Evolutionary conservation across 2,888 invertebrate species (phyloP), one percentile per base, ranked within the genome.

Genomic region (Ptychoptera contaminata): DNA sequence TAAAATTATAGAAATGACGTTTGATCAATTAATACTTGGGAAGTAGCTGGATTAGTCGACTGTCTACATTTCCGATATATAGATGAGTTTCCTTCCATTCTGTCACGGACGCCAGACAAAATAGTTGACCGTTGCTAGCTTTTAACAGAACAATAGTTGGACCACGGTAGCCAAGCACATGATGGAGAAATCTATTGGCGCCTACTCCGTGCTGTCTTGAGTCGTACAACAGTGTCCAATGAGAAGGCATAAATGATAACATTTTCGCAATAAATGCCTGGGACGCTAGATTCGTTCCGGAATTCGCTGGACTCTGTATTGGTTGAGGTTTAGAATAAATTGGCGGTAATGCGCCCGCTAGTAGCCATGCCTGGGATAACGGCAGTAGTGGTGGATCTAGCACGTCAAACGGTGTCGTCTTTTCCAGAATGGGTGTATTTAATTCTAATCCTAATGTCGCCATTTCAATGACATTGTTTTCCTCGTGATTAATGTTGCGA

Each of bases 21-120:
- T 7, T 14, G 14, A 40, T 31, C 9, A 10, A 40, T 23, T 23
- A 5, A 65, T 63, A 82, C 72, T 77, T 77, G 37, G 84, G 84
- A 44, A 77, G 68, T 29, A 91, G 63, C 61, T 88, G 87, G 46
- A 90, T 67, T 37, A 86, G 72, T 53, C 81, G 76, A 48, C 79
- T 74, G 47, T 87, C 83, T n/a, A 80, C 75, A 3, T 77, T 74
- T 37, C 92, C 92, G 75, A 84, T 86, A 67, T 85, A 88, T 41
- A 78, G 72, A 65, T 85, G 80, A 5, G 82, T 79, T 63, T 87
- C 91, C 53, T 78, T 77, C 92, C 92, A 92, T 63, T 90, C 91
- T 47, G 69, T 68, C 11, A 86, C 77, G 9, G 79, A 68, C 29
- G 83, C 84, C 45, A 91, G 64, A 58, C 84, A 88, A 56, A 84